These are phyloP conservation scores for Cassiopea andromeda DNA, from an alignment of 30 jellyfish, hydroid and myxozoan species.

Conservation along the genomic window DNA sequence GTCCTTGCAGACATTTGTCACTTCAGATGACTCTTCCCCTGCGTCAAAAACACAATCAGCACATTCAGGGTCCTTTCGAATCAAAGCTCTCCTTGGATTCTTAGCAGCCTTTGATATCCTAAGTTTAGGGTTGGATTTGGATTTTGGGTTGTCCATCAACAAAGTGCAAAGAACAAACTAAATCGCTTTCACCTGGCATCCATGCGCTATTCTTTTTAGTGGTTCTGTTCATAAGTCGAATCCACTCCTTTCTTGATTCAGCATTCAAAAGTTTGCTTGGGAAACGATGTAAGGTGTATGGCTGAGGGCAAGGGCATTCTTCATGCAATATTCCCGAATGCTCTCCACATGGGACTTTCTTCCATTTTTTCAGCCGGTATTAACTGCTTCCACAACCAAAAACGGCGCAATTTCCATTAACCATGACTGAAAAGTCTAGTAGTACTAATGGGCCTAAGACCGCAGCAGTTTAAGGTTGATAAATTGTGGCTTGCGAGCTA, in stretches of 20 bases:
- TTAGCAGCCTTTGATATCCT: background rate
- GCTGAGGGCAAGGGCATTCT: background rate
- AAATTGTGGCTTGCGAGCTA: background rate
- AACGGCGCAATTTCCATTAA: constrained; percentile 12
- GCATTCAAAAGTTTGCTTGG: background rate
- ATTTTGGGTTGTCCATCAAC: background rate
- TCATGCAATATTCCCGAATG: background rate
- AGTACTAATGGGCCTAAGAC: constrained; percentile 26
- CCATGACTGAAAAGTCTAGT: constrained; percentile 13
- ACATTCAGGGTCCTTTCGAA: background rate
- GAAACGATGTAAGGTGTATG: background rate
- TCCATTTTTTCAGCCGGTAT: background rate
- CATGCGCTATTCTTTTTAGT: background rate
- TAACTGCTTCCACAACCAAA: background rate
- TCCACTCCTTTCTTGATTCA: background rate
- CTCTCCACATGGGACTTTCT: background rate
- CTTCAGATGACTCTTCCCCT: background rate
- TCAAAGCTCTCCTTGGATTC: background rate
- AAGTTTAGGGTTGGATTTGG: background rate
- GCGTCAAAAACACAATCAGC: background rate
- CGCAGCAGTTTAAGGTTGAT: background rate
- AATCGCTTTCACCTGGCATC: background rate
- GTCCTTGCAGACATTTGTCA: background rate
- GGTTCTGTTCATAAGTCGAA: background rate
- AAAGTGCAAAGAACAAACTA: background rate